Conservation (phyloP, 2,113 vertebrate species). For the Thryonomys swinderianus region DNA sequence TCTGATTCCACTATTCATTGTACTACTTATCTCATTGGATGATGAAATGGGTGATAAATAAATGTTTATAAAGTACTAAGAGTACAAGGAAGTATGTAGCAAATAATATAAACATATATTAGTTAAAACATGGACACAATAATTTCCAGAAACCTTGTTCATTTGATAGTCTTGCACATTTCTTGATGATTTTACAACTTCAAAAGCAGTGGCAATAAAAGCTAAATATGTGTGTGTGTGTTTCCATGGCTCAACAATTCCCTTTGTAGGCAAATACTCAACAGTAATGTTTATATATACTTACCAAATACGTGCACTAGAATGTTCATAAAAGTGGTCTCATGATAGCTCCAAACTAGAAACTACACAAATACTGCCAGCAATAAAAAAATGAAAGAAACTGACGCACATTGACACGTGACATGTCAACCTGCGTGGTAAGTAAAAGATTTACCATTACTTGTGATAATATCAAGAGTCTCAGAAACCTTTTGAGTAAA, state of each 20-base stretch:
- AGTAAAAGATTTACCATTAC: neutral
- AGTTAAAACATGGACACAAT: conserved; percentile 28
- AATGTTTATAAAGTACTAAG: neutral
- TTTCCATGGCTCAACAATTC: neutral
- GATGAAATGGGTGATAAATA: neutral
- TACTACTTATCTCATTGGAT: neutral
- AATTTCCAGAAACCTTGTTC: neutral
- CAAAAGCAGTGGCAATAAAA: neutral
- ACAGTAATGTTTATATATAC: neutral
- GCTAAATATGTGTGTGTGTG: neutral
- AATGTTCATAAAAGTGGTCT: neutral
- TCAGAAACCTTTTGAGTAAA: neutral
- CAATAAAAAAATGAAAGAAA: neutral
- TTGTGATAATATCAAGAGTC: neutral
- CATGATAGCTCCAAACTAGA: neutral
- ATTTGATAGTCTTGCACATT: neutral
- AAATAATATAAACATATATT: neutral
- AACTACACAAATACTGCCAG: neutral
- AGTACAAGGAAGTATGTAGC: neutral
- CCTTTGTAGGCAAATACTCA: neutral
- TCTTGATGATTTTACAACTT: conserved; percentile 31
- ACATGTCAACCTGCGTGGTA: neutral
- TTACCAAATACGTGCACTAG: neutral
- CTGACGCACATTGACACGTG: neutral
- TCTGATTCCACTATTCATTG: neutral